Conservation (phyloP, 2,797 vertebrate species). For the Enteromius thamalakanensis region DNA sequence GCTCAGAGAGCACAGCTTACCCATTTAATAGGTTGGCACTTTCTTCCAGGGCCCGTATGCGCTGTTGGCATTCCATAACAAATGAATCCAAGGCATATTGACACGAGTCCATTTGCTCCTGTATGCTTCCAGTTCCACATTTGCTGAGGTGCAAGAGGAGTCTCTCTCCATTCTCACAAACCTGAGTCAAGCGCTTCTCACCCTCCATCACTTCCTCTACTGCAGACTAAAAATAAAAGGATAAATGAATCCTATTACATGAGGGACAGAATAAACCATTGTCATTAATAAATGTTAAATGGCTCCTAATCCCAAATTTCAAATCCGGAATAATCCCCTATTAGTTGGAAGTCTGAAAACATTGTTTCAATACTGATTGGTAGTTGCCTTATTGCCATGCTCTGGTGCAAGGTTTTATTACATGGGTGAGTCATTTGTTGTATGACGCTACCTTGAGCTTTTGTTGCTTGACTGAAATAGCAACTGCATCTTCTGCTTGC, state of each 20-base stretch:
- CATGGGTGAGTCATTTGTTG: background rate
- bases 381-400: slow-evolving; percentile 12
- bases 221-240: slow-evolving; percentile 73
- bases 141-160: slow-evolving; percentile 84
- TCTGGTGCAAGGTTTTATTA: slow-evolving; percentile 7
- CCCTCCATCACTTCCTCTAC: slow-evolving; percentile 79
- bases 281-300: slow-evolving; percentile 32
- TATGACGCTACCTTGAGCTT: slow-evolving; percentile 83
- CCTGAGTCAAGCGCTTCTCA: slow-evolving; percentile 78
- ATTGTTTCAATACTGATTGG: slow-evolving; percentile 19
- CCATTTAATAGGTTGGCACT: slow-evolving; percentile 78
- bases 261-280: slow-evolving; percentile 1
- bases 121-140: slow-evolving; percentile 79
- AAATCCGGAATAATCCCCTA: slow-evolving; percentile 8
- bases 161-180: slow-evolving; percentile 84
- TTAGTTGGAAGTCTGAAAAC: slow-evolving; percentile 7
- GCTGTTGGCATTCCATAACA: slow-evolving; percentile 81
- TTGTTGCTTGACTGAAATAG: slow-evolving; percentile 81
- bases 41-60: slow-evolving; percentile 83
- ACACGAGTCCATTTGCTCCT: slow-evolving; percentile 84
- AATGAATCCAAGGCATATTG: slow-evolving; percentile 86
- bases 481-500: slow-evolving; percentile 82
- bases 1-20: slow-evolving; percentile 57
- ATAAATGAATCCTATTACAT: background rate
- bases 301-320: slow-evolving; percentile 10